Evolutionary conservation across 2,888 invertebrate genomes (phyloP).

Genomic region (Phania funesta): DNA sequence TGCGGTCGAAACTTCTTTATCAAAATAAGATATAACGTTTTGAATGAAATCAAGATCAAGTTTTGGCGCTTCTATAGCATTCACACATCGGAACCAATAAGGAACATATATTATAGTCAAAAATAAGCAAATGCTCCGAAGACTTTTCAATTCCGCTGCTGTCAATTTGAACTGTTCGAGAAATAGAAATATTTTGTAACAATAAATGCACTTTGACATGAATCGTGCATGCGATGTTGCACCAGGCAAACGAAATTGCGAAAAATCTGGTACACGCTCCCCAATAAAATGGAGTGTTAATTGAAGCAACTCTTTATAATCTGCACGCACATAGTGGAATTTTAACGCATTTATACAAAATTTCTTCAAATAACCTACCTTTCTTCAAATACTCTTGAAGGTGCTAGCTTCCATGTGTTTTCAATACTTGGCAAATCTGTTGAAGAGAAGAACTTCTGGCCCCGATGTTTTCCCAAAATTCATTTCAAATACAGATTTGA

Average conservation of each 20-base stretch:
- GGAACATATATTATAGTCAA: neutral
- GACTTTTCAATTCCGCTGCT: neutral
- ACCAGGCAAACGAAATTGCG: too few relatives aligned
- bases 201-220: constrained; percentile 50
- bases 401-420: neutral
- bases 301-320: too few relatives aligned
- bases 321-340: too few relatives aligned
- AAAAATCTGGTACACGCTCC: too few relatives aligned
- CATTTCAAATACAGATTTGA: too few relatives aligned
- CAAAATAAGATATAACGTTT: constrained; percentile 24
- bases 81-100: constrained; percentile 14
- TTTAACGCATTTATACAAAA: too few relatives aligned
- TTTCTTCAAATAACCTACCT: too few relatives aligned
- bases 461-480: too few relatives aligned
- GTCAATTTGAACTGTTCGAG: constrained; percentile 36
- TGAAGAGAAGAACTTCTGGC: too few relatives aligned
- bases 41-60: constrained; percentile 23
- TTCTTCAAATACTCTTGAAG: too few relatives aligned
- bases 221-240: too few relatives aligned
- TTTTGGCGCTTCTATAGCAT: constrained; percentile 23
- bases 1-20: constrained; percentile 6
- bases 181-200: constrained; percentile 29
- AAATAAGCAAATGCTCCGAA: neutral
- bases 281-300: constrained; percentile 23
- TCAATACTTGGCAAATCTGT: neutral